Conservation (phyloP, 2,888 invertebrate species). For the Electrophaes corylata region DNA sequence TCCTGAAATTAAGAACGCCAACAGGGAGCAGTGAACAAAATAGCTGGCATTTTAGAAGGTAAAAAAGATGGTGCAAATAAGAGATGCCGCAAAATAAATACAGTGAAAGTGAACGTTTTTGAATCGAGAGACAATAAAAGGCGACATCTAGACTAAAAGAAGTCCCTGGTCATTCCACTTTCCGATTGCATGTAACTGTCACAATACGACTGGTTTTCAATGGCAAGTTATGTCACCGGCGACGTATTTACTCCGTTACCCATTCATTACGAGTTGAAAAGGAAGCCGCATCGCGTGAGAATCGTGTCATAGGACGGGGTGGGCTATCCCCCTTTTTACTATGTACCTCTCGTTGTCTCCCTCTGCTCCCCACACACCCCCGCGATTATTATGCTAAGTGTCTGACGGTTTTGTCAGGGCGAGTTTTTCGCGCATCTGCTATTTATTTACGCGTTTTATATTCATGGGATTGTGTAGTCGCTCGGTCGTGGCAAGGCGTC, state of each 20-base stretch:
- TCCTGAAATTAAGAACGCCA: too few relatives aligned
- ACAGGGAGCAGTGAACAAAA: too few relatives aligned
- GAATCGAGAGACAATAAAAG: constrained; percentile 41
- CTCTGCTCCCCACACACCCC: constrained; percentile 52
- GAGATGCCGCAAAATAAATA: constrained; percentile 12
- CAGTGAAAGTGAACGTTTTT: constrained; percentile 44
- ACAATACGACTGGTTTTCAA: constrained; percentile 62
- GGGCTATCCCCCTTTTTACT: constrained; percentile 46
- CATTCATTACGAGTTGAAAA: constrained; percentile 80
- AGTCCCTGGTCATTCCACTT: constrained; percentile 56
- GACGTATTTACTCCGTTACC: constrained; percentile 70
- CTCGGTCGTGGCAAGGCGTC: constrained; percentile 67
- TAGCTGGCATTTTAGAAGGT: too few relatives aligned
- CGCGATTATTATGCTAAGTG: constrained; percentile 83
- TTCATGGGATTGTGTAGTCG: constrained; percentile 76
- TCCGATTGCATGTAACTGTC: constrained; percentile 51
- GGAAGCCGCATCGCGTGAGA: constrained; percentile 80
- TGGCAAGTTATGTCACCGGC: constrained; percentile 70
- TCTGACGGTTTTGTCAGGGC: constrained; percentile 75
- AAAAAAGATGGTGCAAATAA: too few relatives aligned
- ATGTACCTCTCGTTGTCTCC: constrained; percentile 43
- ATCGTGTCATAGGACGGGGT: constrained; percentile 77
- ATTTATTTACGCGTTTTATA: constrained; percentile 84
- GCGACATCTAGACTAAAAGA: constrained; percentile 47
- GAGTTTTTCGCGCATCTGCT: constrained; percentile 84